phyloP scores from a whole-genome alignment of 2,113 vertebrate species.

The Eublepharis macularius region DNA sequence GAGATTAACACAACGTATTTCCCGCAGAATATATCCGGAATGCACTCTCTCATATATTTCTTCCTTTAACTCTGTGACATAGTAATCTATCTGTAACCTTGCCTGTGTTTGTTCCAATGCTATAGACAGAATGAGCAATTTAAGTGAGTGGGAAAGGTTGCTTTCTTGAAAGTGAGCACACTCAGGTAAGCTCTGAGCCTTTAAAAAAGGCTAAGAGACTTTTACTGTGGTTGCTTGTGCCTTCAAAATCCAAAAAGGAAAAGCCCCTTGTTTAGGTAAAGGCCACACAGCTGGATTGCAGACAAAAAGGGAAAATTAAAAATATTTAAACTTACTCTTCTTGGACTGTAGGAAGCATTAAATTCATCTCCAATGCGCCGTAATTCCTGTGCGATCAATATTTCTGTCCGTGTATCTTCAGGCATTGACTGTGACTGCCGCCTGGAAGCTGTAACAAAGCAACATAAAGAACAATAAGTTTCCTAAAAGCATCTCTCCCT shows the following conservation, averaged over 20 bases:
- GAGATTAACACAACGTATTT: not conserved
- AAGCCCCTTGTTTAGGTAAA: not conserved
- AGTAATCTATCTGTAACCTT: not conserved
- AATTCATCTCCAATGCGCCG: constrained; percentile 90
- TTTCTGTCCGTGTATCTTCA: constrained; percentile 77
- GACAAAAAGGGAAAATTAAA: constrained; percentile 33
- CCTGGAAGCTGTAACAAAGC: constrained; percentile 68
- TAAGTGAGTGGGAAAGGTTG: not conserved
- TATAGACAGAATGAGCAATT: not conserved
- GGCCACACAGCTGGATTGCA: not conserved
- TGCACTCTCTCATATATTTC: not conserved
- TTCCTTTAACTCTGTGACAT: not conserved
- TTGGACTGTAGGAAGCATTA: constrained; percentile 74
- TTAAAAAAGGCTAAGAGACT: not conserved
- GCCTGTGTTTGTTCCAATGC: not conserved
- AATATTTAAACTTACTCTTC: constrained; percentile 73
- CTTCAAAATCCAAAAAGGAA: not conserved
- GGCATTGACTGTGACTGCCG: constrained; percentile 67
- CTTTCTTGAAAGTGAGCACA: not conserved
- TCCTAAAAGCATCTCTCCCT: not conserved
- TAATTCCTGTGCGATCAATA: constrained; percentile 84
- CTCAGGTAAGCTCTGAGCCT: not conserved
- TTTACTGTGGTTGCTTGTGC: not conserved
- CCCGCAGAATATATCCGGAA: not conserved
- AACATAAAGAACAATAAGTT: constrained; percentile 4